Base-by-base conservation (phyloP, 1,140 invertebrate species). In the Solen grandis region DNA sequence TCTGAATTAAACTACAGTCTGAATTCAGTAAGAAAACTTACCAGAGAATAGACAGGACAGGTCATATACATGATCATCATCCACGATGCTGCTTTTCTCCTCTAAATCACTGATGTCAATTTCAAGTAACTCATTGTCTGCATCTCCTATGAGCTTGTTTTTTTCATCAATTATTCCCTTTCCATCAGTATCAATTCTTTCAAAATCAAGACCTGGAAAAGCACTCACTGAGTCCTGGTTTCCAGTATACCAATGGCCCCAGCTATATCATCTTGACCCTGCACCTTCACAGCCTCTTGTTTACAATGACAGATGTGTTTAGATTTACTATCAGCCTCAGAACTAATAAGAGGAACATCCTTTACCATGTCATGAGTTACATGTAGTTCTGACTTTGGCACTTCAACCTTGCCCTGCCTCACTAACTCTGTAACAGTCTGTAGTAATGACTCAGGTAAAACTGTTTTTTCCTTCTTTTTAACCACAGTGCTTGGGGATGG, bases 1-100 rank as follows among this genome's bases (percentile, higher is more conserved):
- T n/a, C n/a, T n/a, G n/a, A n/a, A n/a, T n/a, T n/a, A n/a, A n/a
- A n/a, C n/a, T n/a, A n/a, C n/a, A n/a, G n/a, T n/a, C n/a, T n/a
- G n/a, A n/a, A 50, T 50, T 50, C 46, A 50, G n/a, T 50, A 10
- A 10, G n/a, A 13, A 50, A 13, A 29, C 31, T 16, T 66, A 66
- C 62, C 62, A 27, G 62, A 66, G 25, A 66, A 66, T 10, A 66
- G n/a, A 66, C 27, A 35, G 27, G 62, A 66, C 62, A 66, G 29
- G 38, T 66, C 16, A 46, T 66, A 66, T 1, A 66, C 36, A n/a
- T n/a, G n/a, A 66, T 14, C 14, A 25, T 66, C 62, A 14, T 1
- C 35, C 29, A 25, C 4, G 38, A 1, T 66, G 2, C n/a, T 1
- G 25, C n/a, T 5, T 46, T 66, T 38, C 62, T 66, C 27, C 33